Evolutionary conservation across 2,888 invertebrate species (phyloP).

Genomic region (Pammene aurita): DNA sequence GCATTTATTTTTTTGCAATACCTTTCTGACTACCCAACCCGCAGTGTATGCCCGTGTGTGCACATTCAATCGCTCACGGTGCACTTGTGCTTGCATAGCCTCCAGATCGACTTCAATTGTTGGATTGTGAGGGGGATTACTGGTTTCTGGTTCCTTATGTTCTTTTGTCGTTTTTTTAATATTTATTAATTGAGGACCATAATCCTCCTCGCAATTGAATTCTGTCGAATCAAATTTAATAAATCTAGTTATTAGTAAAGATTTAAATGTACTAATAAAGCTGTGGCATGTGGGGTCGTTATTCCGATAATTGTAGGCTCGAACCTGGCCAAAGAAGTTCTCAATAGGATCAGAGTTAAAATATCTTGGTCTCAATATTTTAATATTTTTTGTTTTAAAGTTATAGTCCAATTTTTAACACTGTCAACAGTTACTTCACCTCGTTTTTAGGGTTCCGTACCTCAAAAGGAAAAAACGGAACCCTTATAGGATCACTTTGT

Average conservation of each 20-base stretch:
- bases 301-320: conserved; percentile 44
- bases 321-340: no score
- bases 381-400: no score
- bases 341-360: no score
- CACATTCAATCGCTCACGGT: no score
- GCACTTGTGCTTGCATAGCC: no score
- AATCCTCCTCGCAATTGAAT: conserved; percentile 47
- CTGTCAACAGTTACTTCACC: no score
- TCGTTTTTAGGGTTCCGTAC: no score
- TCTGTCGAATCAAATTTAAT: conserved; percentile 43
- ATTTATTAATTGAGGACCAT: conserved; percentile 38
- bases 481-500: no score
- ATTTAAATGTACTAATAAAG: conserved; percentile 46
- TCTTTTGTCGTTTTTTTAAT: conserved; percentile 8
- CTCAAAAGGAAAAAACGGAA: no score
- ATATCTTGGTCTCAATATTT: not conserved
- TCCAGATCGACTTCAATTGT: no score
- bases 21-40: conserved; percentile 8
- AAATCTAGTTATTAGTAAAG: conserved; percentile 47
- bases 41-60: conserved; percentile 20
- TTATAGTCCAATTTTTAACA: no score
- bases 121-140: not conserved
- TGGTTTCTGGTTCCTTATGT: not conserved
- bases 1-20: conserved; percentile 3
- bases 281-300: conserved; percentile 47